phyloP scores from a whole-genome alignment of 2,888 invertebrate species.

The Eristalinus sepulchralis region DNA sequence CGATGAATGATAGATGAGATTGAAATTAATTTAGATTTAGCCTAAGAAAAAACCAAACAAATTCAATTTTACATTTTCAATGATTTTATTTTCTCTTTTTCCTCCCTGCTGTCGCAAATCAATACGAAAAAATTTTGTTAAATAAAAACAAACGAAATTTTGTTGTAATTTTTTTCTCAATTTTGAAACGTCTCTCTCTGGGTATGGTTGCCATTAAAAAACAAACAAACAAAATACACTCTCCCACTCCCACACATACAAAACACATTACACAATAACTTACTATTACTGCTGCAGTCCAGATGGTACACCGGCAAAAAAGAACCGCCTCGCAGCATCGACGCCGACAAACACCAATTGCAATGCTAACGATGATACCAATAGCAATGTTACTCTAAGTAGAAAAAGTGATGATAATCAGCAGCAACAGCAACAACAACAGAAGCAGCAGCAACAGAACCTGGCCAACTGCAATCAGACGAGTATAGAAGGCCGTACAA shows the following conservation, averaged over 20 bases:
- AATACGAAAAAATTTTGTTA: conserved; percentile 31
- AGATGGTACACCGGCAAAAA: conserved; percentile 52
- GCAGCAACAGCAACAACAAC: conserved; percentile 72
- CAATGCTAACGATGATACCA: conserved; percentile 64
- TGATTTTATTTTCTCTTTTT: conserved; percentile 70
- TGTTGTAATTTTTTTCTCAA: conserved; percentile 26
- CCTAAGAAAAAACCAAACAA: conserved; percentile 14
- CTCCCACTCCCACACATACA: not conserved
- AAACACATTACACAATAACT: not conserved
- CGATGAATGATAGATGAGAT: not conserved
- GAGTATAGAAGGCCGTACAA: conserved; percentile 80
- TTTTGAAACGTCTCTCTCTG: conserved; percentile 63
- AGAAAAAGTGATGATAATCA: conserved; percentile 72
- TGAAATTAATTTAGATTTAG: conserved; percentile 23
- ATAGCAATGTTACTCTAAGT: conserved; percentile 70
- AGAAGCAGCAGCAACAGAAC: conserved; percentile 47
- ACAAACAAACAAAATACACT: not conserved
- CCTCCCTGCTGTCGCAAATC: conserved; percentile 61
- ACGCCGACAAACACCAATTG: conserved; percentile 71
- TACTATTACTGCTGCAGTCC: conserved; percentile 71
- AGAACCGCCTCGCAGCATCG: conserved; percentile 49
- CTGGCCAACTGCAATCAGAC: conserved; percentile 75
- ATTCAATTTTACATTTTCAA: conserved; percentile 65
- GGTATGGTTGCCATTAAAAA: conserved; percentile 49
- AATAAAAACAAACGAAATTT: conserved; percentile 28